Conservation (phyloP, 2,797 vertebrate species). For the Pipistrellus pipistrellus region DNA sequence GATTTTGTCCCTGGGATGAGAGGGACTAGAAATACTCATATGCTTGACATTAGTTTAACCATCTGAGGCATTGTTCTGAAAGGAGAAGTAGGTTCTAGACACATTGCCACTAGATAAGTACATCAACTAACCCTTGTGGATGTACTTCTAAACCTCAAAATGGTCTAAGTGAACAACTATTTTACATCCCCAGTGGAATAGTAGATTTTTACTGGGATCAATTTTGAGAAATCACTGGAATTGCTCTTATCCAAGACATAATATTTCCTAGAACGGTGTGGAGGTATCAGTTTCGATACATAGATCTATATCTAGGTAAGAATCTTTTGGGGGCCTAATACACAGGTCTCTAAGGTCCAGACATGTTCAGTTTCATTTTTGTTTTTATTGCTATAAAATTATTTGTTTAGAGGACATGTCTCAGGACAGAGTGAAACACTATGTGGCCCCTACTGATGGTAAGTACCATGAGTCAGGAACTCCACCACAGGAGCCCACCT, state of each 20-base stretch:
- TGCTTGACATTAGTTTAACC: not conserved
- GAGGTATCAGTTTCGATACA: not conserved
- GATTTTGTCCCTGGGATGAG: not conserved
- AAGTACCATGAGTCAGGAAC: not conserved
- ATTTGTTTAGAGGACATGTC: not conserved
- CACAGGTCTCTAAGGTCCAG: not conserved
- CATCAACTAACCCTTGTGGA: not conserved
- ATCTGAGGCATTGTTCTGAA: not conserved
- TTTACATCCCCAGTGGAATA: not conserved
- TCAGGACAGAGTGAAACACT: not conserved
- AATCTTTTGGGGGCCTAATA: not conserved
- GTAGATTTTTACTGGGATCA: not conserved
- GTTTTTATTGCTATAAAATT: not conserved
- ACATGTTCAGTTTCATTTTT: not conserved
- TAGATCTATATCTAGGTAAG: not conserved
- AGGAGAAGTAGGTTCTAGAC: not conserved
- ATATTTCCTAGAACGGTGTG: not conserved
- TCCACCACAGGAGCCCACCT: not conserved
- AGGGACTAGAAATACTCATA: not conserved
- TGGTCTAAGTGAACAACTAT: not conserved
- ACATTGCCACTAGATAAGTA: not conserved
- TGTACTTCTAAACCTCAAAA: not conserved
- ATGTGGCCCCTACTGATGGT: not conserved
- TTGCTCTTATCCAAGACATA: not conserved
- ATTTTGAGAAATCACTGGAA: not conserved